Evolutionary conservation across 1,140 invertebrate genomes (phyloP).

Genomic region (Drosophila trapezifrons): DNA sequence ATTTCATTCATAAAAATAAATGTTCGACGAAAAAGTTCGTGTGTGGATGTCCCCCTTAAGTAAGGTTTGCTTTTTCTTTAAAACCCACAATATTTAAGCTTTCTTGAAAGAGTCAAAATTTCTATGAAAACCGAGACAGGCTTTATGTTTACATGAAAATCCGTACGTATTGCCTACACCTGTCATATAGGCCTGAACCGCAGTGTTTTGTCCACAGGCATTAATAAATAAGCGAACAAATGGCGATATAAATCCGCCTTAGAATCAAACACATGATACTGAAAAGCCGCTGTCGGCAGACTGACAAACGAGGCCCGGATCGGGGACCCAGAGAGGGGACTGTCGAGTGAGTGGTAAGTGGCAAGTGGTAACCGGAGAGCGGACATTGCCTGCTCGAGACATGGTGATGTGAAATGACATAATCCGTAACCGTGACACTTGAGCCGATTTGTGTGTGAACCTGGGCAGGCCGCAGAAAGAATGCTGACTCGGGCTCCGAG

Average conservation of each 20-base stretch:
- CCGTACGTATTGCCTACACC: background rate
- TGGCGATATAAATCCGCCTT: constrained; percentile 52
- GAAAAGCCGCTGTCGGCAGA: constrained; percentile 43
- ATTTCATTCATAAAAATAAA: too few species aligned
- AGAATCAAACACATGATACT: constrained; percentile 66
- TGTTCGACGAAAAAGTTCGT: too few species aligned
- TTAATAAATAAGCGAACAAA: constrained; percentile 37
- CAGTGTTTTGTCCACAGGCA: constrained; percentile 16
- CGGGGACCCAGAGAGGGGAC: background rate
- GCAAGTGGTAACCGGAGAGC: constrained; percentile 26
- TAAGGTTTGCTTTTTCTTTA: too few species aligned
- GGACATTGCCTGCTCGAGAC: constrained; percentile 22
- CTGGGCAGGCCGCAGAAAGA: constrained; percentile 42
- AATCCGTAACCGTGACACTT: constrained; percentile 72
- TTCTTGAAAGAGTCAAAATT: too few species aligned
- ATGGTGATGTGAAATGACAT: constrained; percentile 60
- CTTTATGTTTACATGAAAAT: background rate
- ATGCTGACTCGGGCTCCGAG: constrained; percentile 17
- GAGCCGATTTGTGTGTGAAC: constrained; percentile 66
- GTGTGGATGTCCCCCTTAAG: too few species aligned
- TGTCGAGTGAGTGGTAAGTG: background rate
- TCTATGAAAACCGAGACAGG: too few species aligned
- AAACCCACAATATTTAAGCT: background rate
- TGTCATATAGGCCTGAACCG: background rate
- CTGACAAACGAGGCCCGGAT: constrained; percentile 8